Evolutionary conservation across 2,797 vertebrate genomes (phyloP).

Genomic region (Cephalopachus bancanus): DNA sequence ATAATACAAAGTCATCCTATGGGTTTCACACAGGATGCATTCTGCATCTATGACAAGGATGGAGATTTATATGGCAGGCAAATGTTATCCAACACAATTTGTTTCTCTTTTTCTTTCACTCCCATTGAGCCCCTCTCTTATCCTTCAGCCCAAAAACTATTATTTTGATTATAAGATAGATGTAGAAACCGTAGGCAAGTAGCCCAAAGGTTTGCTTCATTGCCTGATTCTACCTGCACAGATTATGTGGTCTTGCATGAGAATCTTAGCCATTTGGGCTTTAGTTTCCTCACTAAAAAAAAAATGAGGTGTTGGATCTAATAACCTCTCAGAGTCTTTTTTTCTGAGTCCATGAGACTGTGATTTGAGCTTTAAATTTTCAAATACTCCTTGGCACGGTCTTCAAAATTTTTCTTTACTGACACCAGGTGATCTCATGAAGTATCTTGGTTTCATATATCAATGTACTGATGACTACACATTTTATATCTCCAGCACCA

Average conservation of each 20-base stretch:
- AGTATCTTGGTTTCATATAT: neutral
- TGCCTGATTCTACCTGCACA: neutral
- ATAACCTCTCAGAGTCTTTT: neutral
- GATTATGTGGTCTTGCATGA: neutral
- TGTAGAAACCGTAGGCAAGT: neutral
- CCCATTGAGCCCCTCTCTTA: neutral
- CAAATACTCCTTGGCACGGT: neutral
- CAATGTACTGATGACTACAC: neutral
- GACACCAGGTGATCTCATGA: neutral
- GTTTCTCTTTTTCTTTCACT: neutral
- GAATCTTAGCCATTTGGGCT: neutral
- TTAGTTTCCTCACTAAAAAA: conserved; percentile 22
- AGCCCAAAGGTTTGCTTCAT: neutral
- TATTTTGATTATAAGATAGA: neutral
- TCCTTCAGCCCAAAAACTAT: neutral
- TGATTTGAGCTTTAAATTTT: conserved; percentile 27
- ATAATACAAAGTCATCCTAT: neutral
- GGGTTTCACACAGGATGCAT: neutral
- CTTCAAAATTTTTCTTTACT: neutral
- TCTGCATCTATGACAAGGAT: neutral
- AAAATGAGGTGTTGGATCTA: neutral
- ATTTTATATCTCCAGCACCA: neutral
- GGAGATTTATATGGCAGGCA: neutral
- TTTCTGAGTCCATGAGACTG: neutral
- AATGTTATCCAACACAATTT: neutral